Base-by-base conservation (phyloP, 1,140 invertebrate species). In the Sitodiplosis mosellana region DNA sequence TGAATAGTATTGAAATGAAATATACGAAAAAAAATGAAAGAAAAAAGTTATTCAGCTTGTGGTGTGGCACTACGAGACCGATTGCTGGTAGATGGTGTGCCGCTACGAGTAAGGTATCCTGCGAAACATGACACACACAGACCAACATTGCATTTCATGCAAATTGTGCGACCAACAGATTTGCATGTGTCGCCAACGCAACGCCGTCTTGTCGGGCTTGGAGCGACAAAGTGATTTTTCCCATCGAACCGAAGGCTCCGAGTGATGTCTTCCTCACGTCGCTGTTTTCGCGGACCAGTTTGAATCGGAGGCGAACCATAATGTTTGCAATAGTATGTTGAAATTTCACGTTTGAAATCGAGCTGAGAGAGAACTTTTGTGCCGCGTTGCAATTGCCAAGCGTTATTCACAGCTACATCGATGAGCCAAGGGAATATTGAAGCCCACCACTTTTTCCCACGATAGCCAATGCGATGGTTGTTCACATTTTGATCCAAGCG, bases 361-460 rank as follows among this genome's bases (percentile, higher is more conserved):
- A 36, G 43, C 33, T 50, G 47, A 5, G 42, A 12, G 36, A 47
- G 19, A 49, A 38, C 40, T 14, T 41, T 38, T 12, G 41, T 27
- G 34, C 43, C 46, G 20, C 46, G 36, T 41, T 53, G 50, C 2
- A 48, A 33, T 37, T 49, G 34, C 51, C 52, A 56, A 7, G 51
- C 50, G 56, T 60, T 60, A 41, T 58, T 33, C 22, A 54, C 40
- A 45, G 49, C 38, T 52, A 52, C 53, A 45, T 59, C 57, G 27
- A 62, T 44, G 45, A 61, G 51, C 49, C 56, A 56, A 14, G 52
- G 51, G 50, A 61, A 61, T 11, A 59, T 47, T 27, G 51, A 52
- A 52, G 51, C 58, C 52, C 51, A 58, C 54, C 53, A 59, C 48
- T 60, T 60, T 50, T 58, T 55, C 19, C 53, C 52, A 44, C 50